These are phyloP conservation scores for Electrophaes corylata DNA, from an alignment of 2,888 invertebrate species.

Conservation along the genomic window DNA sequence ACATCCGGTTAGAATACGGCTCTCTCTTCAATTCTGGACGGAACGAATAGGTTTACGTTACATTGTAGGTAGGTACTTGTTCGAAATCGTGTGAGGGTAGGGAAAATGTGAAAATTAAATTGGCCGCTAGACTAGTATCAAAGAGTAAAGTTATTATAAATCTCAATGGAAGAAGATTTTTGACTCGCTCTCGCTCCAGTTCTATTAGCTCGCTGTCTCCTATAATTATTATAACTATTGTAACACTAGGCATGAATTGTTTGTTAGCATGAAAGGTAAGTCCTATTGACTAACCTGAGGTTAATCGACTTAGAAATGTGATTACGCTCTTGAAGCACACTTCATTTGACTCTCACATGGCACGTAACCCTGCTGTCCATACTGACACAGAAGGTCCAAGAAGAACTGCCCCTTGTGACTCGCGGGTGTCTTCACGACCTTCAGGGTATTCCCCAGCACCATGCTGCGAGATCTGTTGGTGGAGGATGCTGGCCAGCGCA, in stretches of 20 bases:
- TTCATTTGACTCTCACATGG: slow-evolving; percentile 62
- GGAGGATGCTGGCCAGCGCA: slow-evolving; percentile 58
- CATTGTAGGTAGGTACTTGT: slow-evolving; percentile 16
- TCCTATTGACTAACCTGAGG: no score
- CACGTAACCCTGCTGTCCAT: slow-evolving; percentile 66
- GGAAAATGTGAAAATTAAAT: slow-evolving; percentile 3
- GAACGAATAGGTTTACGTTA: slow-evolving; percentile 20
- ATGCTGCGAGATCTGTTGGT: slow-evolving; percentile 53
- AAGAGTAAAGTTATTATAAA: no score
- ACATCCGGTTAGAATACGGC: slow-evolving; percentile 11
- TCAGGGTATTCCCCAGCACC: slow-evolving; percentile 50
- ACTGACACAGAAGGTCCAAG: slow-evolving; percentile 58
- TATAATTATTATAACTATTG: no score
- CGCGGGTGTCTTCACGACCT: slow-evolving; percentile 45
- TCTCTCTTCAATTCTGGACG: slow-evolving; percentile 11
- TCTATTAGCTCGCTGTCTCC: no score
- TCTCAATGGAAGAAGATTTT: no score
- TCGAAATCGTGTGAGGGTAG: slow-evolving; percentile 10
- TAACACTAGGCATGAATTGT: no score
- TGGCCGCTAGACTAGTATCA: neutral
- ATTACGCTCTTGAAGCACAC: slow-evolving; percentile 34
- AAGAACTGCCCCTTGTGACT: slow-evolving; percentile 52
- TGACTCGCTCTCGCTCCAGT: no score
- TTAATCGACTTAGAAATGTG: neutral
- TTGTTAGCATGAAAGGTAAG: no score